Conservation (phyloP, 2,797 vertebrate species). For the Kryptopterus vitreolus region DNA sequence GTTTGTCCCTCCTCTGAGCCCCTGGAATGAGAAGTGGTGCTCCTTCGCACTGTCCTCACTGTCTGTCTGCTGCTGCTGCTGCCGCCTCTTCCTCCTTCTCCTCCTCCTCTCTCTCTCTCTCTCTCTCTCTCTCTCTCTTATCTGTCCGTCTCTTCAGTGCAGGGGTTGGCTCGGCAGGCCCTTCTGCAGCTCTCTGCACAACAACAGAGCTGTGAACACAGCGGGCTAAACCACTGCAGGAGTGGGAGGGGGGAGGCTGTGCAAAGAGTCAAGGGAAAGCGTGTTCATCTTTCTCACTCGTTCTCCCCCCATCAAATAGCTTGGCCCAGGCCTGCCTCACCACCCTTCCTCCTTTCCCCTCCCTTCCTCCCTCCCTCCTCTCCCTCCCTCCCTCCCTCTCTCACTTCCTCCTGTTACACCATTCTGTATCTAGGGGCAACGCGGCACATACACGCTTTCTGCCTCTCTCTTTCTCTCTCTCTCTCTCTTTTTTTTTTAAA, state of each 20-base stretch:
- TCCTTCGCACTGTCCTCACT: slow-evolving; percentile 55
- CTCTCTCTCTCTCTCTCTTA: slow-evolving; percentile 51
- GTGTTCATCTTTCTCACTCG: slow-evolving; percentile 51
- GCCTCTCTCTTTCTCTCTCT: slow-evolving; percentile 5
- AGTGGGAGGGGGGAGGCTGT: slow-evolving; percentile 52
- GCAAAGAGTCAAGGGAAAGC: slow-evolving; percentile 42
- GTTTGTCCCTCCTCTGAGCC: slow-evolving; percentile 49
- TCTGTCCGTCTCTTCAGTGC: slow-evolving; percentile 18
- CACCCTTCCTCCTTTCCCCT: slow-evolving; percentile 36
- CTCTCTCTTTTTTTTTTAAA: slow-evolving; percentile 15
- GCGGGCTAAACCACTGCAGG: slow-evolving; percentile 71
- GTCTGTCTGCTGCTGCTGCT: slow-evolving; percentile 54
- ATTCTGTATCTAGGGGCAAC: slow-evolving; percentile 79
- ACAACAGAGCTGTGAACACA: slow-evolving; percentile 78
- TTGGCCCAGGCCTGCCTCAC: slow-evolving; percentile 34
- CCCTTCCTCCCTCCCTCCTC: slow-evolving; percentile 38
- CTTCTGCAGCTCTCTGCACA: slow-evolving; percentile 83
- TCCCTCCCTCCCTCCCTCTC: slow-evolving; percentile 29
- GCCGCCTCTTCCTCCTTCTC: slow-evolving; percentile 35
- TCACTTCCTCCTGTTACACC: slow-evolving; percentile 73
- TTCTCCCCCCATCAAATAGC: slow-evolving; percentile 43
- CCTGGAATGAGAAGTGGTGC: slow-evolving; percentile 56
- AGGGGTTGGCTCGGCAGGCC: slow-evolving; percentile 69
- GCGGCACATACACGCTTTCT: slow-evolving; percentile 61
- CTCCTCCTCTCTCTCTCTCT: slow-evolving; percentile 46